phyloP scores from a whole-genome alignment of 1,140 invertebrate species.

The Tetragnatha versicolor region DNA sequence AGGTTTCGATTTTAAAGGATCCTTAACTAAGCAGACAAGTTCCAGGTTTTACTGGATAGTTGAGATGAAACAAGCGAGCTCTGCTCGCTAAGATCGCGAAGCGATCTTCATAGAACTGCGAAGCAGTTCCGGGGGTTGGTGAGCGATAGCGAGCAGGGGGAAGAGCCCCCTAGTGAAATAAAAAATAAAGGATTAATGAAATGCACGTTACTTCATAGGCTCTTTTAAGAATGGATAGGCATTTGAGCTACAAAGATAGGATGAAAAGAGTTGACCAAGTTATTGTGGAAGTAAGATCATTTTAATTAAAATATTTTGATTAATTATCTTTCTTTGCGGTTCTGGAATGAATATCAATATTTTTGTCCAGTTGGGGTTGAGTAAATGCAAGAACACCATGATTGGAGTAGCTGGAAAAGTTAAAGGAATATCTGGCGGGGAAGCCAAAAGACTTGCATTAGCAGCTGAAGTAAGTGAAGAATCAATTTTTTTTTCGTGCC shows the following conservation, averaged over 20 bases:
- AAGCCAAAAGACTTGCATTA: conserved; percentile 94
- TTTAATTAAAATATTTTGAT: background rate
- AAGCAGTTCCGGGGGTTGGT: too few species aligned
- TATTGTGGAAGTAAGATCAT: conserved; percentile 76
- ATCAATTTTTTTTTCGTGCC: too few species aligned
- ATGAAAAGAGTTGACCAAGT: conserved; percentile 88
- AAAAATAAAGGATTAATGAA: too few species aligned
- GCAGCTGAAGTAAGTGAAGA: conserved; percentile 92
- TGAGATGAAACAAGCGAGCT: too few species aligned
- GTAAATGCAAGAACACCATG: conserved; percentile 76
- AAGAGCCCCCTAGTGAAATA: too few species aligned
- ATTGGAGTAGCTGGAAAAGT: conserved; percentile 85
- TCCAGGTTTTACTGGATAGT: too few species aligned
- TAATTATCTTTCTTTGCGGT: background rate
- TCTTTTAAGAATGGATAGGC: conserved; percentile 87
- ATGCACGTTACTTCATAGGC: too few species aligned
- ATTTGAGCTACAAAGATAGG: conserved; percentile 77
- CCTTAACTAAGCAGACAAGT: too few species aligned
- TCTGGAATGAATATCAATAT: background rate
- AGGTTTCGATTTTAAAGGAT: too few species aligned
- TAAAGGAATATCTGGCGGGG: conserved; percentile 94
- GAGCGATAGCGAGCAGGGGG: too few species aligned
- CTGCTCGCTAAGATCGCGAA: too few species aligned
- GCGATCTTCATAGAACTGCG: too few species aligned
- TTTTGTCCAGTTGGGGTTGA: conserved; percentile 75